Evolutionary conservation across 2,888 invertebrate genomes (phyloP).

Genomic region (Athrips mouffetella): DNA sequence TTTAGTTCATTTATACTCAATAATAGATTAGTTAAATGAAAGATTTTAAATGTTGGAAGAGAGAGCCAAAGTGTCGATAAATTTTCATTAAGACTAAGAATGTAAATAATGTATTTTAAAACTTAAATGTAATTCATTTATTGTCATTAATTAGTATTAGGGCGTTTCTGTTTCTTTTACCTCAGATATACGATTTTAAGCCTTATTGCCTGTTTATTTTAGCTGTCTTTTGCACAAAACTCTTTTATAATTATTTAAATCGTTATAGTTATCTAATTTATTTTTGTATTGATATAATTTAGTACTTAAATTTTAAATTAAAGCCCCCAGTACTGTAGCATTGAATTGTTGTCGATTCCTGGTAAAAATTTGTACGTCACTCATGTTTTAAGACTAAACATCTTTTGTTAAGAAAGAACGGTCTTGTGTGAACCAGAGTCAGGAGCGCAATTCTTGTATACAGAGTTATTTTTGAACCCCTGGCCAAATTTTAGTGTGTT

Average conservation of each 20-base stretch:
- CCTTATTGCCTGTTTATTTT: slow-evolving; percentile 31
- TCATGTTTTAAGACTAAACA: too few relatives aligned
- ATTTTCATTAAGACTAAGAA: slow-evolving; percentile 47
- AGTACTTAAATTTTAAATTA: slow-evolving; percentile 34
- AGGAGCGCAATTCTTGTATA: too few relatives aligned
- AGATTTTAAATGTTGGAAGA: slow-evolving; percentile 36
- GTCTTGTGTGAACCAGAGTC: too few relatives aligned
- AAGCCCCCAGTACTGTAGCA: slow-evolving; percentile 29
- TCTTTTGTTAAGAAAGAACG: too few relatives aligned
- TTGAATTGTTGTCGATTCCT: too few relatives aligned
- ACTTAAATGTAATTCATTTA: slow-evolving; percentile 54
- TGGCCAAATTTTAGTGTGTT: too few relatives aligned
- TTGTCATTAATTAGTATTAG: slow-evolving; percentile 55
- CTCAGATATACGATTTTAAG: slow-evolving; percentile 51
- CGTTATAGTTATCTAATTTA: slow-evolving; percentile 54
- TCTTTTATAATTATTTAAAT: slow-evolving; percentile 33
- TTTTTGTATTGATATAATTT: slow-evolving; percentile 51
- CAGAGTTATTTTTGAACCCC: too few relatives aligned
- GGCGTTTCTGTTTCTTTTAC: slow-evolving; percentile 54
- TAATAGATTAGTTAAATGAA: slow-evolving; percentile 47
- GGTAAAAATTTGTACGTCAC: too few relatives aligned
- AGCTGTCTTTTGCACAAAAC: slow-evolving; percentile 60
- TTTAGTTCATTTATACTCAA: slow-evolving; percentile 60
- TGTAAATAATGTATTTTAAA: slow-evolving; percentile 67
- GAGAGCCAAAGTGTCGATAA: slow-evolving; percentile 67